Conservation (phyloP, 1,140 invertebrate genomes). For the Dryas iulia region DNA sequence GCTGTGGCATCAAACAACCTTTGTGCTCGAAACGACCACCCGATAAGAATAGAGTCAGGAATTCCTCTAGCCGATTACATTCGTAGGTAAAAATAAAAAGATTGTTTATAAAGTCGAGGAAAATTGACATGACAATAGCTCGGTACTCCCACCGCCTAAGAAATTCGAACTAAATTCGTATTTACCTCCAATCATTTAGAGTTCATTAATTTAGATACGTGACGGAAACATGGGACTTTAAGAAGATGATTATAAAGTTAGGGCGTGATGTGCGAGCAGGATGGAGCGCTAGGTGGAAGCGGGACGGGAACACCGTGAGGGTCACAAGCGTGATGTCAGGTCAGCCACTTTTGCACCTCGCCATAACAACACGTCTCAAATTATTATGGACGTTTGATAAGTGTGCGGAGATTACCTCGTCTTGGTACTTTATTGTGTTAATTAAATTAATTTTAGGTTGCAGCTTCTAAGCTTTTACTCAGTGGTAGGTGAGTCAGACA, state of each 20-base stretch:
- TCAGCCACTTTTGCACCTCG: slow-evolving; percentile 81
- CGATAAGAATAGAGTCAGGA: slow-evolving; percentile 72
- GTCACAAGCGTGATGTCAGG: slow-evolving; percentile 80
- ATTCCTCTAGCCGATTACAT: slow-evolving; percentile 75
- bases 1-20: slow-evolving; percentile 68
- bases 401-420: slow-evolving; percentile 70
- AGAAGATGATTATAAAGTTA: slow-evolving; percentile 74
- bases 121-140: slow-evolving; percentile 75
- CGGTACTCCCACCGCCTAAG: slow-evolving; percentile 28
- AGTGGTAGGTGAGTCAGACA: too few species aligned
- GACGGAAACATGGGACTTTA: slow-evolving; percentile 73
- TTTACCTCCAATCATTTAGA: slow-evolving; percentile 66
- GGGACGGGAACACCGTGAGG: slow-evolving; percentile 50
- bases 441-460: slow-evolving; percentile 52
- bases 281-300: slow-evolving; percentile 41
- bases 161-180: slow-evolving; percentile 57
- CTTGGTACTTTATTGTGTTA: slow-evolving; percentile 76
- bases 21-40: slow-evolving; percentile 73
- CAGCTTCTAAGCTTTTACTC: too few species aligned
- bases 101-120: slow-evolving; percentile 75
- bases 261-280: slow-evolving; percentile 72
- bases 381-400: slow-evolving; percentile 81
- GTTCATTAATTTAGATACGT: slow-evolving; percentile 73
- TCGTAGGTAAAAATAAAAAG: slow-evolving; percentile 77
- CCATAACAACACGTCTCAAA: slow-evolving; percentile 80